A percentile compares a stretch with the other conserved stretches of the same genome.
Evolutionary conservation across 2,113 vertebrate species (phyloP).

Genomic region (Trinectes maculatus): DNA sequence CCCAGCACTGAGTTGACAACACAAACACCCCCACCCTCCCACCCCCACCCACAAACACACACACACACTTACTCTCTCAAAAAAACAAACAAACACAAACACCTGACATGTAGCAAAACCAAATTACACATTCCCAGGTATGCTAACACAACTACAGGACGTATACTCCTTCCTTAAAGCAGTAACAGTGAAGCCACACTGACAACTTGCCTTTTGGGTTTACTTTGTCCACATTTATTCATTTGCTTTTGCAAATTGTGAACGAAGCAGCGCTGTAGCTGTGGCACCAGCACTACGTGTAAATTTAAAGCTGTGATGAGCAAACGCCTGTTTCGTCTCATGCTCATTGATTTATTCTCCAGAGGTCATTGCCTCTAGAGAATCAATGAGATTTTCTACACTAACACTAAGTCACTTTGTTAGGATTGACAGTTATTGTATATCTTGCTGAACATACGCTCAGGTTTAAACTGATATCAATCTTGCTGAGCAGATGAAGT

Average conservation of each 20-base stretch:
- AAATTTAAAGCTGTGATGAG: not conserved
- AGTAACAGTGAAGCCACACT: not conserved
- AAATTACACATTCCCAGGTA: not conserved
- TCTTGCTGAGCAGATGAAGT: not conserved
- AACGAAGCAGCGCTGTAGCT: not conserved
- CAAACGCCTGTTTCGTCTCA: not conserved
- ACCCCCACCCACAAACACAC: no score
- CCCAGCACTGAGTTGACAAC: conserved; percentile 28
- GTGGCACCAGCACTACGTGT: not conserved
- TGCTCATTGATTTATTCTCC: not conserved
- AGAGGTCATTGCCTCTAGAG: not conserved
- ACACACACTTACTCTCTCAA: not conserved
- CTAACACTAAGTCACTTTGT: not conserved
- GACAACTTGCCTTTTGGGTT: not conserved
- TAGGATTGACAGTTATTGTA: not conserved
- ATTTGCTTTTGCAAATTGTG: not conserved
- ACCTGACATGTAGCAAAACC: conserved; percentile 5
- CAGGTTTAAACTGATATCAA: conserved; percentile 4
- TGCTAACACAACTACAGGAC: no score
- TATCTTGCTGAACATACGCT: conserved; percentile 1
- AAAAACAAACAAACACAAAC: conserved; percentile 10
- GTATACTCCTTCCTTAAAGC: not conserved
- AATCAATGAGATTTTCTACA: conserved; percentile 5
- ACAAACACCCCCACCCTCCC: no score
- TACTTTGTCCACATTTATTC: not conserved